These are phyloP conservation scores for Auanema freiburgensis DNA, from an alignment of 2,888 invertebrate genomes.

Conservation along the genomic window DNA sequence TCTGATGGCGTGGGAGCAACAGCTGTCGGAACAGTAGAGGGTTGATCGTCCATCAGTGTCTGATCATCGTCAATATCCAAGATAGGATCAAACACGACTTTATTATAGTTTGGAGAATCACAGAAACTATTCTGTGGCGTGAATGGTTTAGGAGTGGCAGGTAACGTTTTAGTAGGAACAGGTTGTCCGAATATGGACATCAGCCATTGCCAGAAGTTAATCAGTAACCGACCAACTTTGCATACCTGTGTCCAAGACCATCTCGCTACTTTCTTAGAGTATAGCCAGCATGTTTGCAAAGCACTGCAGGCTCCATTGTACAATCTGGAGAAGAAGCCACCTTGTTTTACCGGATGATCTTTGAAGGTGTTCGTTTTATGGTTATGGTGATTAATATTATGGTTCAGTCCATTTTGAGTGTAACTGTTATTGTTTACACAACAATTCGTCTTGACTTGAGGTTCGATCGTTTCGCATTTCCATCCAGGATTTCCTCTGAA, in stretches of 20 bases:
- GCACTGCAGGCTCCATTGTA: not conserved
- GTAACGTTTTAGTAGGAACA: slow-evolving; percentile 34
- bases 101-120: slow-evolving; percentile 15
- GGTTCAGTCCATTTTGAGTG: slow-evolving; percentile 12
- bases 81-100: slow-evolving; percentile 17
- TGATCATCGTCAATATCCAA: too few species aligned
- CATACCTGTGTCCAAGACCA: slow-evolving; percentile 5
- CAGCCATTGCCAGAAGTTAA: slow-evolving; percentile 1
- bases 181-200: slow-evolving; percentile 21
- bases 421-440: slow-evolving; percentile 29
- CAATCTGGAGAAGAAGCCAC: not conserved
- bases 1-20: too few species aligned
- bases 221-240: not conserved
- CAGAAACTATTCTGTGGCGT: slow-evolving; percentile 11
- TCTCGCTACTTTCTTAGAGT: not conserved
- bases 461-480: slow-evolving; percentile 36
- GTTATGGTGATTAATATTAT: too few species aligned
- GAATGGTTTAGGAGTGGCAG: slow-evolving; percentile 37
- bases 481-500: slow-evolving; percentile 45
- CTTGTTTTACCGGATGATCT: not conserved
- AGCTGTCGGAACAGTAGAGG: too few species aligned
- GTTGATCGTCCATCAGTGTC: too few species aligned
- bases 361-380: too few species aligned
- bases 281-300: not conserved
- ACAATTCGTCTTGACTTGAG: slow-evolving; percentile 24